phyloP scores from a whole-genome alignment of 2,888 invertebrate genomes.

The Holacanthella duospinosa region DNA sequence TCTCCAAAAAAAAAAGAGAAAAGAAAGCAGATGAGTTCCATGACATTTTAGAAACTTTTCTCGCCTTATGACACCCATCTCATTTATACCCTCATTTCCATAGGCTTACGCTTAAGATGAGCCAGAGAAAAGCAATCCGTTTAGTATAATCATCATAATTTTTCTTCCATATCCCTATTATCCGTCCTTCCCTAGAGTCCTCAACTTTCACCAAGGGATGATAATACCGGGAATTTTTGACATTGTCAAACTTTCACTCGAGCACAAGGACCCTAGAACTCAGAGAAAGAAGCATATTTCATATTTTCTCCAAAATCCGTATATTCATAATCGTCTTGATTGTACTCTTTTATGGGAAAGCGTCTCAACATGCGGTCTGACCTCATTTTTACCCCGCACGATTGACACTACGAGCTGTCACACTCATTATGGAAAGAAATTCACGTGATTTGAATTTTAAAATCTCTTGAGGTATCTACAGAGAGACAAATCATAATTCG shows the following conservation, averaged over 20 bases:
- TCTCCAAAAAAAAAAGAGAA: background rate
- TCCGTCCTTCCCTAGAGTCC: no score
- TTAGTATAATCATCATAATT: background rate
- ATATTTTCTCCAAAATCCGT: background rate
- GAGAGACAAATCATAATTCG: no score
- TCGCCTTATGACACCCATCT: background rate
- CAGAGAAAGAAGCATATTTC: background rate
- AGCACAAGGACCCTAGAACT: background rate
- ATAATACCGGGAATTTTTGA: no score
- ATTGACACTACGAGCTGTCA: no score
- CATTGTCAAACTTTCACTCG: background rate
- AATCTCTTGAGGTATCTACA: no score
- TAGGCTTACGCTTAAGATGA: background rate
- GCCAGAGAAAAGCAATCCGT: background rate
- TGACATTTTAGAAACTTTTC: no score
- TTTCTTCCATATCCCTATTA: background rate
- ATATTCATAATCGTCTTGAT: background rate
- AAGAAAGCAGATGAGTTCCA: no score
- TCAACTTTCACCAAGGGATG: no score
- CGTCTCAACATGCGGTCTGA: background rate
- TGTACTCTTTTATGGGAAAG: background rate
- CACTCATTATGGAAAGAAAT: no score
- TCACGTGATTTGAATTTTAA: no score
- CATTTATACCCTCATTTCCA: background rate
- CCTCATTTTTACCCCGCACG: background rate